Evolutionary conservation across 2,797 vertebrate genomes (phyloP).

Genomic region (Nyctalus aviator): DNA sequence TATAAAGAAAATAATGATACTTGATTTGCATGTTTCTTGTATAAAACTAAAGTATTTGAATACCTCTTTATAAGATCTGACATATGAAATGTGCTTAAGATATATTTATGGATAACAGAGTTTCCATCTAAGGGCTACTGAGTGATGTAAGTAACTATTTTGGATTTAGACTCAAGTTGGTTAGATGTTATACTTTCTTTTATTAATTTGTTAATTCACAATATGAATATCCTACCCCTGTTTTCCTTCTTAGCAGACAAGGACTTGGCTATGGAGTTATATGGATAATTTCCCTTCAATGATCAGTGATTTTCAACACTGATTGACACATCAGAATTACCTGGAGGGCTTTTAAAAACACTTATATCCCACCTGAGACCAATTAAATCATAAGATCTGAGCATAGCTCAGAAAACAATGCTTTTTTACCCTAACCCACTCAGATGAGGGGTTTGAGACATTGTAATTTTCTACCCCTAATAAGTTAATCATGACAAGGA

Average conservation of each 20-base stretch:
- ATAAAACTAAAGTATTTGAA: not conserved
- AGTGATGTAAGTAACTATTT: not conserved
- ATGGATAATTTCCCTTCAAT: not conserved
- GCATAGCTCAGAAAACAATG: not conserved
- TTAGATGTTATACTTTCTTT: conserved; percentile 3
- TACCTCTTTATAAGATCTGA: not conserved
- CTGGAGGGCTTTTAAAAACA: not conserved
- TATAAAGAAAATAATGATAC: not conserved
- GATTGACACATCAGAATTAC: not conserved
- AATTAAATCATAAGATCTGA: conserved; percentile 12
- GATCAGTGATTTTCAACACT: not conserved
- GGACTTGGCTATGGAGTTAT: not conserved
- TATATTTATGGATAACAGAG: conserved; percentile 13
- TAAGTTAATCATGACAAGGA: conserved; percentile 81
- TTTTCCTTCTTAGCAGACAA: not conserved
- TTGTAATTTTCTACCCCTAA: conserved; percentile 68
- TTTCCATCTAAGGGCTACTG: not conserved
- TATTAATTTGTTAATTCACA: not conserved
- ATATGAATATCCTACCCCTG: not conserved
- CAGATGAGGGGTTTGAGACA: conserved; percentile 71
- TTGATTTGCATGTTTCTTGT: not conserved
- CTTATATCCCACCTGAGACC: not conserved
- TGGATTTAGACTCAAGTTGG: not conserved
- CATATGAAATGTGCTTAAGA: not conserved
- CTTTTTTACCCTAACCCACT: not conserved